A percentile compares a stretch with the other conserved stretches of the same genome.
These are phyloP conservation scores for Darevskia mixta DNA, from an alignment of 2,797 vertebrate species.

Conservation along the genomic window DNA sequence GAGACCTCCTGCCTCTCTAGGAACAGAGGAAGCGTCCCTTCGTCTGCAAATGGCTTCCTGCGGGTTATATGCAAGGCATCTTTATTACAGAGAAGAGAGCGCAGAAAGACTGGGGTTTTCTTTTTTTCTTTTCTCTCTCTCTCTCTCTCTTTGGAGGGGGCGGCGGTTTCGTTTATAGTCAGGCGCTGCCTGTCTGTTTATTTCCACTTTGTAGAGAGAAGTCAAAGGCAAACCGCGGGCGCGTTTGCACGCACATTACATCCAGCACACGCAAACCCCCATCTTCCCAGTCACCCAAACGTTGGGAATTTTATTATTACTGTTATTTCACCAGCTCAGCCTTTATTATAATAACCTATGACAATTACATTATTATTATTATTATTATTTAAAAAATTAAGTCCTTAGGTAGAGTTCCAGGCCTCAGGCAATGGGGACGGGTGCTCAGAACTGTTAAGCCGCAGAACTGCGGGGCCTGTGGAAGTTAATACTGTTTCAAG, in stretches of 20 bases:
- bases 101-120: too few relatives aligned
- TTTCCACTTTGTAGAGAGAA: not conserved
- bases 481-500: slow-evolving; percentile 28
- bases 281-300: not conserved
- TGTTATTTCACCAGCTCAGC: slow-evolving; percentile 68
- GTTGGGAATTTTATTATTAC: slow-evolving; percentile 36
- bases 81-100: not conserved
- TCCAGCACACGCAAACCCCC: too few relatives aligned
- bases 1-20: not conserved
- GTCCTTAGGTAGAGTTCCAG: not conserved
- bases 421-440: not conserved
- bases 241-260: too few relatives aligned
- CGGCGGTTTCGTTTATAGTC: too few relatives aligned
- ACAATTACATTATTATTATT: slow-evolving; percentile 58
- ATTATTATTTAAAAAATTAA: slow-evolving; percentile 36
- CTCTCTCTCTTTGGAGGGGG: too few relatives aligned
- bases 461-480: slow-evolving; percentile 32
- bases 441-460: not conserved
- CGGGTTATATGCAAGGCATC: too few relatives aligned
- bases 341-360: slow-evolving; percentile 75
- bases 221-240: not conserved
- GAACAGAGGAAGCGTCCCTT: too few relatives aligned
- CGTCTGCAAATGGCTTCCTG: not conserved
- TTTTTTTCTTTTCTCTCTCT: too few relatives aligned
- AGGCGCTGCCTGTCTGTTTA: not conserved